Conservation (phyloP, 2,888 invertebrate genomes). For the Nebria brevicollis region DNA sequence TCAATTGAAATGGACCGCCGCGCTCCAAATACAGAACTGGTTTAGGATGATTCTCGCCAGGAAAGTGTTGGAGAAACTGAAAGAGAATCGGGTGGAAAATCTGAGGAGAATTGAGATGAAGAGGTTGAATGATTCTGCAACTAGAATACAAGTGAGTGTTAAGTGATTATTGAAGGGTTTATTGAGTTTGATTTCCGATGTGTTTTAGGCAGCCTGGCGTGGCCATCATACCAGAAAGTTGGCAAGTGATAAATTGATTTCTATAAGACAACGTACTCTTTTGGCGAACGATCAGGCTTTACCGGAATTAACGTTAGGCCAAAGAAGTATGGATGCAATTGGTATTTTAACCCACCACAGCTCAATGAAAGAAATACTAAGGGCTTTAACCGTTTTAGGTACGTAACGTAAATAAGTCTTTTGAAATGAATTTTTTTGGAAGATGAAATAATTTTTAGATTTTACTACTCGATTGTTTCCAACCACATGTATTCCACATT, state of each 20-base stretch:
- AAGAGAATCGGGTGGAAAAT: constrained; percentile 49
- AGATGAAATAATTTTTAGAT: constrained; percentile 57
- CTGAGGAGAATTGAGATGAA: constrained; percentile 61
- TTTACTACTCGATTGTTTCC: constrained; percentile 61
- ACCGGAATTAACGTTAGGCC: constrained; percentile 58
- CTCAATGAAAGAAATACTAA: constrained; percentile 59
- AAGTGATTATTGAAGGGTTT: constrained; percentile 30
- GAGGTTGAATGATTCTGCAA: constrained; percentile 66
- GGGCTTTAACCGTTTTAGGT: constrained; percentile 62
- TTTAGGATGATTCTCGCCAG: constrained; percentile 50
- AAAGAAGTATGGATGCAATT: constrained; percentile 57
- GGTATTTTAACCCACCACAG: constrained; percentile 55
- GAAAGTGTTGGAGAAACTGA: constrained; percentile 47
- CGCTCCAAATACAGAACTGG: constrained; percentile 42
- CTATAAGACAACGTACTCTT: constrained; percentile 56
- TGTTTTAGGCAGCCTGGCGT: constrained; percentile 60
- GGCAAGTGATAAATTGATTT: constrained; percentile 52
- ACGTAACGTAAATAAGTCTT: constrained; percentile 19
- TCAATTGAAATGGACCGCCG: background rate
- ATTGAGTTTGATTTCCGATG: constrained; percentile 47
- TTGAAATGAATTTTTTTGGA: background rate
- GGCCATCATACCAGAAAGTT: constrained; percentile 58
- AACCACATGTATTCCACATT: constrained; percentile 57
- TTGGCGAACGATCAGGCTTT: constrained; percentile 55
- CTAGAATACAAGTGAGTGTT: constrained; percentile 70